Conservation (phyloP, 2,113 vertebrate species). For the Nansenia antarctica region DNA sequence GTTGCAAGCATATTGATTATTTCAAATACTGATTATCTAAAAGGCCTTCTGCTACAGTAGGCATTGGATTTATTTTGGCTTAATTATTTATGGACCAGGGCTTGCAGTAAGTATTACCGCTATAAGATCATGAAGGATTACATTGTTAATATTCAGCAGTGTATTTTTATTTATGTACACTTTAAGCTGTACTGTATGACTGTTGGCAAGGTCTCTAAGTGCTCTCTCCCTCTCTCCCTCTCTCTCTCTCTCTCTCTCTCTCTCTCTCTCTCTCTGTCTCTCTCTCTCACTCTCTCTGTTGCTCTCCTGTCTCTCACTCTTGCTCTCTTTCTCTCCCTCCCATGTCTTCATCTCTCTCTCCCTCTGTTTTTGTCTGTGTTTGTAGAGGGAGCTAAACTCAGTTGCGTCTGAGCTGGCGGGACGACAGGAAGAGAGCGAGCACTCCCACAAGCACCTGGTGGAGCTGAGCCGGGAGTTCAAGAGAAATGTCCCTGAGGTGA, state of each 20-base stretch:
- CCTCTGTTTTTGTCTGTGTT: slow-evolving; percentile 63
- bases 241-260: slow-evolving; percentile 44
- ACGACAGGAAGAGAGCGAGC: slow-evolving; percentile 81
- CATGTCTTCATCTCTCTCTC: slow-evolving; percentile 22
- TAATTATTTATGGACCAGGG: slow-evolving; percentile 86
- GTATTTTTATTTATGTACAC: slow-evolving; percentile 77
- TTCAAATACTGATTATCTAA: slow-evolving; percentile 86
- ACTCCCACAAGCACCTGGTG: slow-evolving; percentile 92
- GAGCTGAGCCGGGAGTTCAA: slow-evolving; percentile 94
- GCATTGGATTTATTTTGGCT: slow-evolving; percentile 81
- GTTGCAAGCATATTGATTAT: slow-evolving; percentile 87
- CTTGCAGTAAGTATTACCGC: slow-evolving; percentile 79
- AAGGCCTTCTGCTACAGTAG: slow-evolving; percentile 82
- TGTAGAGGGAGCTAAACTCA: slow-evolving; percentile 91
- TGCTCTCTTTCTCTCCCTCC: slow-evolving; percentile 28
- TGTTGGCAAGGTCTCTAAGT: slow-evolving; percentile 56
- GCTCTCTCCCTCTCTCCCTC: slow-evolving; percentile 57
- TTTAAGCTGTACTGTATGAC: slow-evolving; percentile 67
- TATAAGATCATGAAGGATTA: slow-evolving; percentile 75
- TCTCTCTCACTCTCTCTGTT: slow-evolving; percentile 43
- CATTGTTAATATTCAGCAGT: slow-evolving; percentile 75
- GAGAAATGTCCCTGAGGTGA: slow-evolving; percentile 94
- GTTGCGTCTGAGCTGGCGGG: slow-evolving; percentile 83
- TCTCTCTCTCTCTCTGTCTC: slow-evolving; percentile 2
- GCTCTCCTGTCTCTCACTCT: slow-evolving; percentile 28